Evolutionary conservation across 2,113 vertebrate species (phyloP).

Genomic region (Lagopus muta): DNA sequence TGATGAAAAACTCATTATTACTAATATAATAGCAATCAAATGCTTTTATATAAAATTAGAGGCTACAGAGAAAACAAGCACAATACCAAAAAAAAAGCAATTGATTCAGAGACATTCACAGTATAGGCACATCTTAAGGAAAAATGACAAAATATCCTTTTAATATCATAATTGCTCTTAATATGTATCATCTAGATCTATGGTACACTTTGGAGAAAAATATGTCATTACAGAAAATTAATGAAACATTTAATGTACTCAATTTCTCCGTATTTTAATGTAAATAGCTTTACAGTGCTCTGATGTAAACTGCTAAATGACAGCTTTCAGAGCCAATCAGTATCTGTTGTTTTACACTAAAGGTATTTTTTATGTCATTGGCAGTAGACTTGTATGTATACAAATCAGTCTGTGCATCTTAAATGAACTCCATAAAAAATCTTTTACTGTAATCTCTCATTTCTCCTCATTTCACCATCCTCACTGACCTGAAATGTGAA

Average conservation of each 20-base stretch:
- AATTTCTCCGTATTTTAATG: slow-evolving; percentile 50
- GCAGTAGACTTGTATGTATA: background rate
- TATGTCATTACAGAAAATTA: slow-evolving; percentile 37
- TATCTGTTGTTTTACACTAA: slow-evolving; percentile 60
- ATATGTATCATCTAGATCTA: slow-evolving; percentile 19
- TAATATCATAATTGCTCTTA: slow-evolving; percentile 40
- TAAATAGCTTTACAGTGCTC: slow-evolving; percentile 71
- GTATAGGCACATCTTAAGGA: background rate
- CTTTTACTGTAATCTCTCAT: slow-evolving; percentile 54
- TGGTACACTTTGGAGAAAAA: slow-evolving; percentile 33
- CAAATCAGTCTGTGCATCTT: slow-evolving; percentile 41
- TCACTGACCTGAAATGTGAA: slow-evolving; percentile 45
- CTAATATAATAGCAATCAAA: background rate
- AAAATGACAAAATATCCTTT: background rate
- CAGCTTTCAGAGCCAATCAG: slow-evolving; percentile 71
- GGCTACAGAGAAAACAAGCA: background rate
- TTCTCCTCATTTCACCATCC: slow-evolving; percentile 46
- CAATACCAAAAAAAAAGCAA: slow-evolving; percentile 12
- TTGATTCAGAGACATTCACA: slow-evolving; percentile 17
- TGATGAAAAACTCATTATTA: slow-evolving; percentile 7
- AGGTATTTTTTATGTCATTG: slow-evolving; percentile 42
- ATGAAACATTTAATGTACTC: slow-evolving; percentile 38
- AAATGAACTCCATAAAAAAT: slow-evolving; percentile 48
- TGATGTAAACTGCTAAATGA: slow-evolving; percentile 67
- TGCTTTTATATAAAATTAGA: background rate